Evolutionary conservation across 2,113 vertebrate species (phyloP).

Genomic region (Rissa tridactyla): DNA sequence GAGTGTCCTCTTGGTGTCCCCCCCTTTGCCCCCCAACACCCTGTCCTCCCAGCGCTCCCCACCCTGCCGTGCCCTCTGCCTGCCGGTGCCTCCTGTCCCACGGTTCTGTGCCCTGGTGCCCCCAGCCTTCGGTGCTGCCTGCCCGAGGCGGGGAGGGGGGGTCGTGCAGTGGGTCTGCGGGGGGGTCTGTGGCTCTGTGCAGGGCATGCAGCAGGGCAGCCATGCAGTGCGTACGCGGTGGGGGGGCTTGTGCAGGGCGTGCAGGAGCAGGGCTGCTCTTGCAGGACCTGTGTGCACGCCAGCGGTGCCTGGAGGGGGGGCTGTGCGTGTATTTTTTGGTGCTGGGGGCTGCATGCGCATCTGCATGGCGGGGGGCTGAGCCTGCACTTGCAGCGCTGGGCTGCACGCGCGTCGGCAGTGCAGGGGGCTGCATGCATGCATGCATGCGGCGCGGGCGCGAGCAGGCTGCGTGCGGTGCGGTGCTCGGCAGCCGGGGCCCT

Average conservation of each 20-base stretch:
- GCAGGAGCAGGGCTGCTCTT: background rate
- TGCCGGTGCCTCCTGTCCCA: background rate
- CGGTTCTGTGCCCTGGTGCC: background rate
- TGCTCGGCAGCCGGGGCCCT: accelerated
- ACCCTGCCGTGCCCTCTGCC: background rate
- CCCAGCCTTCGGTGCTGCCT: background rate
- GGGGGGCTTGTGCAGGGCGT: accelerated
- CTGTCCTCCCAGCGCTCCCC: too few species aligned
- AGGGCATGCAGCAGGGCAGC: background rate
- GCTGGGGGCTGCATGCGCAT: too few species aligned
- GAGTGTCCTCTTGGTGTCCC: background rate
- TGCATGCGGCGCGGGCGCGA: background rate
- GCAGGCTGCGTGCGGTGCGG: background rate
- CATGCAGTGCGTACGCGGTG: accelerated
- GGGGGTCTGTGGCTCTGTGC: too few species aligned
- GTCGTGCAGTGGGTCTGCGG: too few species aligned
- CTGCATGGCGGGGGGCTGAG: too few species aligned
- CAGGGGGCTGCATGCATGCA: background rate
- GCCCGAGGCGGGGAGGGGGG: too few species aligned
- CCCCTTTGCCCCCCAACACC: background rate
- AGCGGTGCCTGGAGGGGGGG: background rate
- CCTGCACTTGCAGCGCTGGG: background rate
- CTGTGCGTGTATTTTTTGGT: accelerated
- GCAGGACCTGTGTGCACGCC: background rate
- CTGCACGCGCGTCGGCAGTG: too few species aligned